These are phyloP conservation scores for Spodoptera picta DNA, from an alignment of 2,888 invertebrate species.

Conservation along the genomic window DNA sequence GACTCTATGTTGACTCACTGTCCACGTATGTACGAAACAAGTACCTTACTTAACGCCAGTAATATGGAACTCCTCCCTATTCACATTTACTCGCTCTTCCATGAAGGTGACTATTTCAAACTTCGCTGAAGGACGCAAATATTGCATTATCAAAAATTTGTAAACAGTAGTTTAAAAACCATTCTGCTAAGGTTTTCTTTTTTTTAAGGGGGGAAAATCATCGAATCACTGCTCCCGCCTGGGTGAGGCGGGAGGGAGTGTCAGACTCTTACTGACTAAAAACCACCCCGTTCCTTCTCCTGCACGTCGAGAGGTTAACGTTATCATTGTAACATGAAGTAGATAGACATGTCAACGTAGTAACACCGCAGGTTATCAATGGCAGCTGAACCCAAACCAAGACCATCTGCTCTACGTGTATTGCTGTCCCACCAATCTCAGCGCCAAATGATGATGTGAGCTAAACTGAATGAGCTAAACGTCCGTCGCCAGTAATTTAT, in stretches of 20 bases:
- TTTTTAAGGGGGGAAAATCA: no score
- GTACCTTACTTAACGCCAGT: conserved; percentile 20
- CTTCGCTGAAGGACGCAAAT: conserved; percentile 34
- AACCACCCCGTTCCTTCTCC: no score
- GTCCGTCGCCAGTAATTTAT: conserved; percentile 40
- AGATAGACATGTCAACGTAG: conserved; percentile 14
- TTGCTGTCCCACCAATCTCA: conserved; percentile 23
- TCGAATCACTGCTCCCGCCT: no score
- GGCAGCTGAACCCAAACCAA: conserved; percentile 27
- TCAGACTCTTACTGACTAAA: no score
- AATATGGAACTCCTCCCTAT: conserved; percentile 32
- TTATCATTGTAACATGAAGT: conserved; percentile 7
- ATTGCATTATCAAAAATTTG: conserved; percentile 18
- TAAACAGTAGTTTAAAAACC: conserved; percentile 28
- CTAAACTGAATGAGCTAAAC: conserved; percentile 45
- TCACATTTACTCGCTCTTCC: conserved; percentile 44
- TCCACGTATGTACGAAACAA: conserved; percentile 21
- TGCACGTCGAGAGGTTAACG: no score
- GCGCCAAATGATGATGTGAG: conserved; percentile 29
- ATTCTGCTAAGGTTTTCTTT: conserved; percentile 25
- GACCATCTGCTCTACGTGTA: conserved; percentile 12
- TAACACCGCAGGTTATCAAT: conserved; percentile 42
- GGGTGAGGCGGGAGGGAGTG: no score
- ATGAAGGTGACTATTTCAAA: conserved; percentile 42
- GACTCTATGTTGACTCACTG: conserved; percentile 47